phyloP scores from a whole-genome alignment of 2,888 invertebrate species.

The Teinopalpus imperialis region DNA sequence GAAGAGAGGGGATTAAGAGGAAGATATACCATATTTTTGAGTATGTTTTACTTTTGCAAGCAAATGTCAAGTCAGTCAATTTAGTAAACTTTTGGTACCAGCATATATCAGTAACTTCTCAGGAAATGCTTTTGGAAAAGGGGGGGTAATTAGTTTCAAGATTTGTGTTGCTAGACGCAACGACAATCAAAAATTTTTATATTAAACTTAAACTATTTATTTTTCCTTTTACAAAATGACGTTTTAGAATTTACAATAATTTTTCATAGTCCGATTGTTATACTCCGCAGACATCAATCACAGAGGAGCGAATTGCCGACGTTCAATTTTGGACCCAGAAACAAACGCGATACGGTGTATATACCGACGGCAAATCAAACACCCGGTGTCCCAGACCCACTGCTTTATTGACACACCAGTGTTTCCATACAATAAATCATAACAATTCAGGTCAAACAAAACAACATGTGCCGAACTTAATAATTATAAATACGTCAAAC shows the following conservation, averaged over 20 bases:
- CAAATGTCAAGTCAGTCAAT: no score
- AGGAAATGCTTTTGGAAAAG: no score
- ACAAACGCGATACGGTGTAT: slow-evolving; percentile 59
- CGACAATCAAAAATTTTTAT: slow-evolving; percentile 62
- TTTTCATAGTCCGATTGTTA: slow-evolving; percentile 51
- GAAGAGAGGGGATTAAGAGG: no score
- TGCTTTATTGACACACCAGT: slow-evolving; percentile 82
- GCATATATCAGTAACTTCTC: no score
- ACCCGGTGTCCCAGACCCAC: slow-evolving; percentile 78
- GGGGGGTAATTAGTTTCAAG: no score
- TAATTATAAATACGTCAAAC: slow-evolving; percentile 71
- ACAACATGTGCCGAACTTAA: slow-evolving; percentile 79
- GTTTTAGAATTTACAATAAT: slow-evolving; percentile 76
- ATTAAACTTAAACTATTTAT: slow-evolving; percentile 80
- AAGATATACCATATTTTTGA: no score
- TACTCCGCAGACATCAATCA: slow-evolving; percentile 50
- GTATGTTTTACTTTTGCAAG: no score
- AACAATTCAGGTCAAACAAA: slow-evolving; percentile 81
- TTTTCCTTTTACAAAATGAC: slow-evolving; percentile 76
- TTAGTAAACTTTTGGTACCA: no score
- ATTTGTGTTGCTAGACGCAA: no score
- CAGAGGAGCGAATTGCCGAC: slow-evolving; percentile 54
- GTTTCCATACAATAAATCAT: slow-evolving; percentile 81
- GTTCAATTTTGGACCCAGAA: slow-evolving; percentile 69
- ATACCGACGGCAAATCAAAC: slow-evolving; percentile 69